These are phyloP conservation scores for Leptatherina wallacei DNA, from an alignment of 2,797 vertebrate species.

Conservation along the genomic window DNA sequence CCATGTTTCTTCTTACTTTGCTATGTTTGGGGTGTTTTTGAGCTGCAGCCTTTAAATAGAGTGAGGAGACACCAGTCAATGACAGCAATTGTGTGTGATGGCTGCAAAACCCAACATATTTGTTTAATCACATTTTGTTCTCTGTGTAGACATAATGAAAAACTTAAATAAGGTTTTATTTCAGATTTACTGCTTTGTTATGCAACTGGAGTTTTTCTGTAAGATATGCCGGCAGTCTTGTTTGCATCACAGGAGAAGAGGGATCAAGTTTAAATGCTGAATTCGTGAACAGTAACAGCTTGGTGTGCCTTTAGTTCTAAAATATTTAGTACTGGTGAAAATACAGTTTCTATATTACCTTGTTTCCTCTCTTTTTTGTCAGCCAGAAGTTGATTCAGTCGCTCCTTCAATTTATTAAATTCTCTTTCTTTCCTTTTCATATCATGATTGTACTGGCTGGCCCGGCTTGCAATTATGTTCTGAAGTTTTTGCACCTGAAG, in stretches of 20 bases:
- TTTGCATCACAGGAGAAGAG: neutral
- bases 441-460: constrained; percentile 95
- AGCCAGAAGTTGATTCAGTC: constrained; percentile 92
- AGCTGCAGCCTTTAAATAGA: neutral
- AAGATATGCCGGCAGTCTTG: neutral
- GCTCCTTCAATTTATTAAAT: constrained; percentile 93
- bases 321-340: neutral
- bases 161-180: no score
- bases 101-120: neutral
- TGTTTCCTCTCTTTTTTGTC: constrained; percentile 94
- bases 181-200: no score
- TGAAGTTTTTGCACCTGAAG: constrained; percentile 94
- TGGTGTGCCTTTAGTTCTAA: neutral
- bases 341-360: constrained; percentile 71
- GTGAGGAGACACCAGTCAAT: neutral
- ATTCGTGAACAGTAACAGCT: neutral
- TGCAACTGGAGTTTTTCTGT: neutral
- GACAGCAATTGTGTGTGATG: neutral
- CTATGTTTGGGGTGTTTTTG: neutral
- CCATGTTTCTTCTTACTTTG: neutral
- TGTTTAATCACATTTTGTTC: neutral
- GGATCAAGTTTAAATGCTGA: neutral
- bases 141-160: neutral
- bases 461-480: constrained; percentile 92
- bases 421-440: constrained; percentile 98